Base-by-base conservation (phyloP, 2,113 vertebrate genomes). In the Uropsilus gracilis region DNA sequence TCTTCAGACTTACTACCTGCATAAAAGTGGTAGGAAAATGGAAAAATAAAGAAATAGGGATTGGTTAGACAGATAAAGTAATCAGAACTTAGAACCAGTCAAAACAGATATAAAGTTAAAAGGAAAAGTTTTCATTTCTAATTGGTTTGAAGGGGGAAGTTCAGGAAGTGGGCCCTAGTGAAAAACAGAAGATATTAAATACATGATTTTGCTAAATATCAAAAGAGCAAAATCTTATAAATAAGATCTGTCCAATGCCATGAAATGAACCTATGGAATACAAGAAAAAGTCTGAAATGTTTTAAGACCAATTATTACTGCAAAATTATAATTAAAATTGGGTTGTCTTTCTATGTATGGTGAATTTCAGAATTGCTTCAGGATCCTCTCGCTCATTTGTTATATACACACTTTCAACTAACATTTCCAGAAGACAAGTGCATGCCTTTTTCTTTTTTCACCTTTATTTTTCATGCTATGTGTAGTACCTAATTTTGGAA, bases 181-280 rank as follows among this genome's bases (percentile, higher is more conserved):
- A 64, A 72, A 92, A 95, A 72, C 59, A 16, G 26, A 96, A 66
- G 22, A 8, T 42, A 71, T 1, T 48, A 20, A 55, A 28, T 86
- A 61, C 1, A 69, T 10, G 66, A 28, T 71, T 68, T 89, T 71
- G 26, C 10, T 89, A 66, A 75, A 86, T 82, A n/a, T 13, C 17
- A 77, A 83, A 75, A 69, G 59, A 94, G 12, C 5, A 76, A 89
- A 75, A 63, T 1, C n/a, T 57, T 85, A 50, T 57, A 91, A 93
- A 78, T n/a, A 90, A 90, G 46, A 78, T 50, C 84, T 89, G 13
- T 24, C 12, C 6, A 64, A 16, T 20, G n/a, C 3, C 9, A 59
- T 59, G 78, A 89, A 93, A 48, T 80, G 12, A 89, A 91, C 26
- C 26, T 81, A 42, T 81, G 17, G 61, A 17, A 75, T 59, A 57